These are phyloP conservation scores for Meteorus colon DNA, from an alignment of 2,888 invertebrate genomes.

Conservation along the genomic window DNA sequence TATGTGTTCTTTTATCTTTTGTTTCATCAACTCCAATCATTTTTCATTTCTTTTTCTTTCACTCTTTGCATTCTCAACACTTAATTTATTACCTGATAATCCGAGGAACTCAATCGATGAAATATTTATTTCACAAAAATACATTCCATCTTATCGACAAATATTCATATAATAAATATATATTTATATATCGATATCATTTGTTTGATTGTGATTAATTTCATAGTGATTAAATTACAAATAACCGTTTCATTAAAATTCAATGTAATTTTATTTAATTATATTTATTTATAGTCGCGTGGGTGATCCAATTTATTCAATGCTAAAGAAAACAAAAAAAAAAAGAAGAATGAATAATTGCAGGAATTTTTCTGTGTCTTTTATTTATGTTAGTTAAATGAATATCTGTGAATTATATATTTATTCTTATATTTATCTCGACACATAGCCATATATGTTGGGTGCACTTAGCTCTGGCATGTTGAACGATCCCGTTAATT, in stretches of 20 bases:
- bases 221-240: background rate
- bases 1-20: background rate
- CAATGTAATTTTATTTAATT: conserved; percentile 14
- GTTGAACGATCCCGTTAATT: conserved; percentile 69
- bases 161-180: background rate
- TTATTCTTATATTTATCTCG: conserved; percentile 18
- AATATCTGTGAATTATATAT: background rate
- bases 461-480: conserved; percentile 63
- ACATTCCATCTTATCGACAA: conserved; percentile 1
- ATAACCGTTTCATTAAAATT: background rate
- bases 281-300: conserved; percentile 7
- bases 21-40: background rate
- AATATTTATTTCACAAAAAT: conserved; percentile 2
- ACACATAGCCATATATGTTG: conserved; percentile 31
- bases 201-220: background rate
- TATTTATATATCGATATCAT: background rate
- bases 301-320: conserved; percentile 28
- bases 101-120: conserved; percentile 11
- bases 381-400: background rate
- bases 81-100: conserved; percentile 21
- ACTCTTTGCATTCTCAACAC: background rate
- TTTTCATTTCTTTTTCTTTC: background rate
- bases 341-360: conserved; percentile 12
- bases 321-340: background rate
- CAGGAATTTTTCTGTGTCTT: background rate